These are phyloP conservation scores for Globodera ellingtonae DNA, from an alignment of 1,140 invertebrate species.

Conservation along the genomic window DNA sequence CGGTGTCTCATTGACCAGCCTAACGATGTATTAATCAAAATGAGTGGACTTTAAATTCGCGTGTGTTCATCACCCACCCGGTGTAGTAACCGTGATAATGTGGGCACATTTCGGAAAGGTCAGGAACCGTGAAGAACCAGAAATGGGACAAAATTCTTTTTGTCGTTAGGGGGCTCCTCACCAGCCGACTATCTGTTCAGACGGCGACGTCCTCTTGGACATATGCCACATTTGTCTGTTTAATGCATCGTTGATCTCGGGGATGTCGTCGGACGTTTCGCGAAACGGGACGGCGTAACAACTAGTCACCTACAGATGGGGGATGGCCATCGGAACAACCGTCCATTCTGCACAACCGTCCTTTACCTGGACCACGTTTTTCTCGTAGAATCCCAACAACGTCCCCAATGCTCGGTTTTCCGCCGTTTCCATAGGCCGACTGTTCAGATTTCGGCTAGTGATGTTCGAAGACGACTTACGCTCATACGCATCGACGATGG, in stretches of 20 bases:
- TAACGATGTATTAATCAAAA: background rate
- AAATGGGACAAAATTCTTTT: slow-evolving; percentile 1
- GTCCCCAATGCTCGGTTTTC: slow-evolving; percentile 59
- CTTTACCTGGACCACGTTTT: slow-evolving; percentile 57
- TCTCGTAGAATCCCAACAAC: slow-evolving; percentile 63
- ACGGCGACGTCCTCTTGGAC: slow-evolving; percentile 54
- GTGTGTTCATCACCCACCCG: background rate
- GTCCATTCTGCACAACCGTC: background rate
- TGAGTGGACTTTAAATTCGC: background rate
- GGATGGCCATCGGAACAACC: background rate
- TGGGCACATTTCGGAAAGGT: slow-evolving; percentile 52
- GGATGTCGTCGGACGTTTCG: slow-evolving; percentile 46
- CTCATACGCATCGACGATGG: slow-evolving; percentile 63
- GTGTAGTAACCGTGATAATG: slow-evolving; percentile 60
- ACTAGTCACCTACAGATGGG: slow-evolving; percentile 51
- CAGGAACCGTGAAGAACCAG: slow-evolving; percentile 58
- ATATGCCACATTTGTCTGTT: slow-evolving; percentile 57
- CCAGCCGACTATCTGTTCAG: slow-evolving; percentile 63
- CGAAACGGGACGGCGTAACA: slow-evolving; percentile 63
- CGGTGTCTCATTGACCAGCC: slow-evolving; percentile 36
- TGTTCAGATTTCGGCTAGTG: slow-evolving; percentile 14
- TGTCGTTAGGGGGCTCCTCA: background rate
- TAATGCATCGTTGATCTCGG: slow-evolving; percentile 61
- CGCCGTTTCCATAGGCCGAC: slow-evolving; percentile 1
- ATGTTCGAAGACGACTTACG: slow-evolving; percentile 40